Evolutionary conservation across 2,888 invertebrate genomes (phyloP).

Genomic region (Phania funesta): DNA sequence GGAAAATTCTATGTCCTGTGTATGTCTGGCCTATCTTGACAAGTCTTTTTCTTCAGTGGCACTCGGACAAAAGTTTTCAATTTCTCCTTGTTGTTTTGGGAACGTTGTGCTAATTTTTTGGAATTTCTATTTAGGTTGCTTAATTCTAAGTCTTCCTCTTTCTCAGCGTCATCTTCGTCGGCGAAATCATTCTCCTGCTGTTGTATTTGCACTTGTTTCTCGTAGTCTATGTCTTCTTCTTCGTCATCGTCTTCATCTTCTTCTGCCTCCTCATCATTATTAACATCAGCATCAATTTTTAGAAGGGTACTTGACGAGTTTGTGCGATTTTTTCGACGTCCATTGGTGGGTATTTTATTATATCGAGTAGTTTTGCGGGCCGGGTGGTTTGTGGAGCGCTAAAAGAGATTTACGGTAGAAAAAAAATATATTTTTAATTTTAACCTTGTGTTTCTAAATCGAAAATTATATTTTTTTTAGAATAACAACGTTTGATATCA

Average conservation of each 20-base stretch:
- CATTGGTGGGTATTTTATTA: slow-evolving; percentile 75
- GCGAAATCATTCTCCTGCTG: neutral
- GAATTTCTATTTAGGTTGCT: slow-evolving; percentile 19
- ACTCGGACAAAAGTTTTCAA: slow-evolving; percentile 53
- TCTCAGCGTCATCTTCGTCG: slow-evolving; percentile 23
- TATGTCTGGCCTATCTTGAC: neutral
- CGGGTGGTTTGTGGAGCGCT: slow-evolving; percentile 76
- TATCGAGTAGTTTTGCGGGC: slow-evolving; percentile 77
- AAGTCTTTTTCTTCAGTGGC: slow-evolving; percentile 40
- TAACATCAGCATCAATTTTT: slow-evolving; percentile 71
- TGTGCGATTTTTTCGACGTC: slow-evolving; percentile 59
- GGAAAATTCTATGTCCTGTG: slow-evolving; percentile 57
- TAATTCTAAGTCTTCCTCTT: slow-evolving; percentile 50
- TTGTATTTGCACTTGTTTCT: slow-evolving; percentile 28
- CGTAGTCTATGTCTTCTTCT: slow-evolving; percentile 70
- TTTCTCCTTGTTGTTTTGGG: slow-evolving; percentile 11
- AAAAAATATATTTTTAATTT: neutral
- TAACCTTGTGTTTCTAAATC: no score
- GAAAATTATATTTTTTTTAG: no score
- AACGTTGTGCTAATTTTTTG: neutral
- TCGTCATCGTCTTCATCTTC: slow-evolving; percentile 58
- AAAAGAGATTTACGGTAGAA: slow-evolving; percentile 33
- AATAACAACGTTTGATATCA: no score
- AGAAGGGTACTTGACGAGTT: slow-evolving; percentile 69
- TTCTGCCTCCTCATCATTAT: slow-evolving; percentile 69